Conservation (phyloP, 2,113 vertebrate species). For the Promerops cafer region DNA sequence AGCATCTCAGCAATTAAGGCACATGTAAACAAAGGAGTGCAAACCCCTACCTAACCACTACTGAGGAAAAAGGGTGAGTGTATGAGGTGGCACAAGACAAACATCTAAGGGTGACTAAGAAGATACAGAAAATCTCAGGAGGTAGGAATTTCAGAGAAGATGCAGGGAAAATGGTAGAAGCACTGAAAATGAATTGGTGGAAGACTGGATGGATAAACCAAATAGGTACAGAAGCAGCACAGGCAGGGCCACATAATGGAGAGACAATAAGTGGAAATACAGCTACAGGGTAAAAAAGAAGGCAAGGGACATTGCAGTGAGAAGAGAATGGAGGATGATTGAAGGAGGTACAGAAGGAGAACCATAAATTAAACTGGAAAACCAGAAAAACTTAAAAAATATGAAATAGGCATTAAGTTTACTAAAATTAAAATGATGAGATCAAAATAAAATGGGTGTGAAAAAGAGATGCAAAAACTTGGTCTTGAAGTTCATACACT, state of each 20-base stretch:
- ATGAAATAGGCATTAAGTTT: neutral
- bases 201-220: neutral
- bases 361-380: neutral
- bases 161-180: neutral
- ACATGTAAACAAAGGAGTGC: neutral
- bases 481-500: neutral
- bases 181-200: neutral
- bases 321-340: neutral
- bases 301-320: neutral
- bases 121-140: neutral
- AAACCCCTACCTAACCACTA: neutral
- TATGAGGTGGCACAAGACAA: neutral
- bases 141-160: neutral
- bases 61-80: neutral
- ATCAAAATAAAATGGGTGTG: neutral
- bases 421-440: neutral
- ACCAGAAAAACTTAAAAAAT: neutral
- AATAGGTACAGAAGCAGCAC: neutral
- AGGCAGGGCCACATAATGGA: neutral
- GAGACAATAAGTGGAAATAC: neutral
- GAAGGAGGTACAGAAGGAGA: neutral
- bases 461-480: neutral
- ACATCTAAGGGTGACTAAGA: neutral
- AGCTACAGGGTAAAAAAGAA: neutral
- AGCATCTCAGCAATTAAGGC: neutral